Evolutionary conservation across 2,888 invertebrate genomes (phyloP).

Genomic region (Tethea ocularis): DNA sequence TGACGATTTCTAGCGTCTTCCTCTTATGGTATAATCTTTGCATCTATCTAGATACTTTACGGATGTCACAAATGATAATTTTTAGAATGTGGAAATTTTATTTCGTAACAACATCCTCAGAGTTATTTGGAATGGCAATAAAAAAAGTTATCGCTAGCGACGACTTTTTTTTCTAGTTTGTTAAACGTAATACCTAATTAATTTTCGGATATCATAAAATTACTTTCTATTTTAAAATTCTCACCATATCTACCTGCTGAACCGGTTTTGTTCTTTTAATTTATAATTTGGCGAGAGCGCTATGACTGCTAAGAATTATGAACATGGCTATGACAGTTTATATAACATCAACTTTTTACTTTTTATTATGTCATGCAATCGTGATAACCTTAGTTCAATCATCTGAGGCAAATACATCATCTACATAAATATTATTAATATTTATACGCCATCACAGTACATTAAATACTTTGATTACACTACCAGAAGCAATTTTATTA

Average conservation of each 20-base stretch:
- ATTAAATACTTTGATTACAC: neutral
- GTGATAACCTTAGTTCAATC: slow-evolving; percentile 15
- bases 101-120: slow-evolving; percentile 18
- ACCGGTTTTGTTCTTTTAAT: slow-evolving; percentile 59
- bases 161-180: slow-evolving; percentile 15
- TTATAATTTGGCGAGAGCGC: slow-evolving; percentile 58
- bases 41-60: slow-evolving; percentile 27
- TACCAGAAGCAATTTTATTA: neutral
- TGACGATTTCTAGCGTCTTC: slow-evolving; percentile 67
- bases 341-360: slow-evolving; percentile 56
- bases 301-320: slow-evolving; percentile 49
- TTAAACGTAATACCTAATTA: slow-evolving; percentile 36
- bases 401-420: neutral
- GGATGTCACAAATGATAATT: slow-evolving; percentile 41
- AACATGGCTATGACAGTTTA: slow-evolving; percentile 51
- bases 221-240: slow-evolving; percentile 72
- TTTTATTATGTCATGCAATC: slow-evolving; percentile 39
- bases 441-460: neutral
- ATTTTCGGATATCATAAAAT: slow-evolving; percentile 23
- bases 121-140: neutral
- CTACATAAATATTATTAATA: neutral
- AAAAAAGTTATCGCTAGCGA: neutral
- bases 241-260: slow-evolving; percentile 38
- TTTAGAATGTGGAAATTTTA: slow-evolving; percentile 10
- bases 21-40: slow-evolving; percentile 40